Evolutionary conservation across 1,140 invertebrate species (phyloP).

Genomic region (Goniozus legneri): DNA sequence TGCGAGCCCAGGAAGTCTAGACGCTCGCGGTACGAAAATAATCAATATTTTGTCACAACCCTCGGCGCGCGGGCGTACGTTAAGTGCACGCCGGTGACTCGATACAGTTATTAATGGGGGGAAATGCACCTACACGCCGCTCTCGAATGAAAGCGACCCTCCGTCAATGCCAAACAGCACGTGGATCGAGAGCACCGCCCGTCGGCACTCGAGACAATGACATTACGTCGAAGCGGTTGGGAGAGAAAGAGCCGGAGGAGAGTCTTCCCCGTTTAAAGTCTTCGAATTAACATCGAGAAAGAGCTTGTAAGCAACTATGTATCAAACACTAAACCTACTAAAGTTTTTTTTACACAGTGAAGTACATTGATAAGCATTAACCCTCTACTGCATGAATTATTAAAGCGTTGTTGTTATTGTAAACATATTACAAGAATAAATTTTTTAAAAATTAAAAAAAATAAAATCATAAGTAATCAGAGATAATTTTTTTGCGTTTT

Average conservation of each 20-base stretch:
- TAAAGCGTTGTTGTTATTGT: too few species aligned
- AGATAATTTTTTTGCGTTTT: not conserved
- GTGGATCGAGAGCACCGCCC: not conserved
- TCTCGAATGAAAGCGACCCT: constrained; percentile 13
- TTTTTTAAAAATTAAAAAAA: not conserved
- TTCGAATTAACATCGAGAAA: not conserved
- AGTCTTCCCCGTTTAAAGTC: too few species aligned
- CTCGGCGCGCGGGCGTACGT: constrained; percentile 1
- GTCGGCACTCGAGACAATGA: too few species aligned
- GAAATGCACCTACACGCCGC: constrained; percentile 21
- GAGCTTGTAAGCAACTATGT: not conserved
- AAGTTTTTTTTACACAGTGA: not conserved
- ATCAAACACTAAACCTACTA: not conserved
- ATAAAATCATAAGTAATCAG: not conserved
- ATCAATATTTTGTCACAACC: not conserved
- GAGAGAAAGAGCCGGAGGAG: too few species aligned
- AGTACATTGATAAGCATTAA: not conserved
- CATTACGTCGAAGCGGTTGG: too few species aligned
- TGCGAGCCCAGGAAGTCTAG: constrained; percentile 8
- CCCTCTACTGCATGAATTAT: too few species aligned
- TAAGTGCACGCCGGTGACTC: too few species aligned
- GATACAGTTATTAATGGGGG: not conserved
- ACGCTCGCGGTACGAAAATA: not conserved
- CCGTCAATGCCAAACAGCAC: constrained; percentile 8
- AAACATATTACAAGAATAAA: not conserved